Base-by-base conservation (phyloP, 2,797 vertebrate genomes). In the Anolis apletophallus region DNA sequence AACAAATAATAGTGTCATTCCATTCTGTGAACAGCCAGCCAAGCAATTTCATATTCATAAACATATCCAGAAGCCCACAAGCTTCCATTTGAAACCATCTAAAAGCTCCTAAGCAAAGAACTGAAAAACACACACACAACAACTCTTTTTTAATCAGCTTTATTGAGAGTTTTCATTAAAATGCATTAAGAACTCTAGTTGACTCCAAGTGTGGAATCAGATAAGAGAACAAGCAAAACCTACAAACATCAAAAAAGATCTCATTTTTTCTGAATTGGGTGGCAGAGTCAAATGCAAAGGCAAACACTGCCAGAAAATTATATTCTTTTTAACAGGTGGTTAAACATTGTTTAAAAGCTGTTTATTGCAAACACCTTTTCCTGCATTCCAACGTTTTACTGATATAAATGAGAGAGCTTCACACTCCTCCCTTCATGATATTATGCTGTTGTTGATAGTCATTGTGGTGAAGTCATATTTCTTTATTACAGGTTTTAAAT, bases 11-110 rank as follows among this genome's bases (percentile, higher is more conserved):
- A 75, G 16, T 36, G 4, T 73, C 19, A 10, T 54, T 61, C 34
- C 32, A 67, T 81, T 55, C 71, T 52, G 21, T 26, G 50, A 85
- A 19, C 76, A 85, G 23, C 61, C 67, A 81, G 54, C 34, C 73
- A 50, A n/a, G 29, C 72, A n/a, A 46, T 32, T 16, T 29, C 17
- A 23, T 36, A 55, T 69, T 32, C 61, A 23, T 11, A 17, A 21
- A 67, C 19, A 71, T 14, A 71, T 40, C 9, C 12, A 57, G 8
- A 34, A 10, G 12, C n/a, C 14, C 32, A 36, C 55, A 83, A 21
- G 69, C 7, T 54, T 68, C 36, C 46, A 16, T 19, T 19, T 83
- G 29, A 55, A 50, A 29, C 29, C 9, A 19, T 32, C 36, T 46
- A 5, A 46, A 74, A 46, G 1, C 69, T 34, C 14, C 10, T 13